Evolutionary conservation across 2,797 vertebrate genomes (phyloP).

Genomic region (Anableps anableps): DNA sequence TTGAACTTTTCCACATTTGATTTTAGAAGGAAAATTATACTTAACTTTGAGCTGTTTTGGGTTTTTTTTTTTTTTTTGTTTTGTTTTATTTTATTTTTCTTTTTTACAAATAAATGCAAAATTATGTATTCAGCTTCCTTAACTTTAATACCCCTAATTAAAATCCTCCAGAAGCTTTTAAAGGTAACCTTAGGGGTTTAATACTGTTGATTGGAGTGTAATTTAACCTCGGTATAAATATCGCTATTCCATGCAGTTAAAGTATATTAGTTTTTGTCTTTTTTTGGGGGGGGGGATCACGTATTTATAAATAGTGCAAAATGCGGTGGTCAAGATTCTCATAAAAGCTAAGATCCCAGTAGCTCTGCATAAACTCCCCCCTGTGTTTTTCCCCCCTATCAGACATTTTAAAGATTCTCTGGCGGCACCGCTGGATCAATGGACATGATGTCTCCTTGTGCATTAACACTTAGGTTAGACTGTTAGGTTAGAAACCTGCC

Average conservation of each 20-base stretch:
- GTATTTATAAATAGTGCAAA: constrained; percentile 8
- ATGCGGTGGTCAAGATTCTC: constrained; percentile 26
- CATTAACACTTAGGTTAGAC: constrained; percentile 93
- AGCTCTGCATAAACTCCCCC: constrained; percentile 45
- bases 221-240: neutral
- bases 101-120: neutral
- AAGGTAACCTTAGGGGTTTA: neutral
- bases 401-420: constrained; percentile 73
- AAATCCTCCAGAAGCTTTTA: constrained; percentile 20
- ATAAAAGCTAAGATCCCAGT: constrained; percentile 19
- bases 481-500: constrained; percentile 96
- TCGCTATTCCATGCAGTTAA: neutral
- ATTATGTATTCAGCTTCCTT: neutral
- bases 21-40: neutral
- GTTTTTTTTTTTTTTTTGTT: too few species aligned
- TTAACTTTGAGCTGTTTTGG: neutral
- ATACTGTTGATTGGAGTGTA: neutral
- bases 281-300: neutral
- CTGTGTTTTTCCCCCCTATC: constrained; percentile 34
- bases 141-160: constrained; percentile 29
- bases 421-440: constrained; percentile 88
- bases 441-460: constrained; percentile 93
- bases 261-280: neutral
- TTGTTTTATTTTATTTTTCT: too few species aligned
- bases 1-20: neutral